These are phyloP conservation scores for Mongoloraphidia duomilia DNA, from an alignment of 2,888 invertebrate genomes.

Conservation along the genomic window DNA sequence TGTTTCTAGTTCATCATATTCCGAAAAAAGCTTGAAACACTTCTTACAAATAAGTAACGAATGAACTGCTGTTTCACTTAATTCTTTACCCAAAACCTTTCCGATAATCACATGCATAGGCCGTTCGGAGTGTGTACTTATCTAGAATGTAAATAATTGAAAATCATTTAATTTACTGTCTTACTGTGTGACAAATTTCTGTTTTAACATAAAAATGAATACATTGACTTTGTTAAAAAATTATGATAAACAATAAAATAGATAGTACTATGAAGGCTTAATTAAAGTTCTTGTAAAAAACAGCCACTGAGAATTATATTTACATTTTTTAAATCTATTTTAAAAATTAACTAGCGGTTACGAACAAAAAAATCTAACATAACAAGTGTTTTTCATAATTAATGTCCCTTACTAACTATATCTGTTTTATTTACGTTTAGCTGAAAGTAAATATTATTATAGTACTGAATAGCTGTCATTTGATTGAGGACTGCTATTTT, in stretches of 20 bases:
- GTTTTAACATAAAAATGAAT: too few species aligned
- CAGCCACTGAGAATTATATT: too few species aligned
- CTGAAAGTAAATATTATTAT: too few species aligned
- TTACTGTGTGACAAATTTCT: too few species aligned
- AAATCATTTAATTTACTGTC: too few species aligned
- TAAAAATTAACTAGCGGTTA: neutral
- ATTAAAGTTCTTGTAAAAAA: too few species aligned
- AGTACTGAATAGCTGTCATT: constrained; percentile 1
- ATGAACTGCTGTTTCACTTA: constrained; percentile 37
- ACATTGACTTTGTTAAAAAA: too few species aligned
- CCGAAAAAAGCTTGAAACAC: constrained; percentile 46
- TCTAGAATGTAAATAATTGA: constrained; percentile 11
- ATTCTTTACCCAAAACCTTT: constrained; percentile 31
- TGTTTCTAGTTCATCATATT: constrained; percentile 43
- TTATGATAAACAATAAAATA: too few species aligned
- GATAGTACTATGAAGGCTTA: too few species aligned
- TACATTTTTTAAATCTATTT: too few species aligned
- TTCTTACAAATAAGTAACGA: constrained; percentile 49
- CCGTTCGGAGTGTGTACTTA: constrained; percentile 21
- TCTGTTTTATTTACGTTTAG: too few species aligned
- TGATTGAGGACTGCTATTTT: constrained; percentile 23
- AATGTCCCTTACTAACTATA: too few species aligned
- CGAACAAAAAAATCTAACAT: neutral
- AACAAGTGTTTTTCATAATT: neutral
- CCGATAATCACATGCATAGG: constrained; percentile 28